Evolutionary conservation across 2,888 invertebrate genomes (phyloP), one percentile per base, ranked within the genome.

Genomic region (Aromia moschata): DNA sequence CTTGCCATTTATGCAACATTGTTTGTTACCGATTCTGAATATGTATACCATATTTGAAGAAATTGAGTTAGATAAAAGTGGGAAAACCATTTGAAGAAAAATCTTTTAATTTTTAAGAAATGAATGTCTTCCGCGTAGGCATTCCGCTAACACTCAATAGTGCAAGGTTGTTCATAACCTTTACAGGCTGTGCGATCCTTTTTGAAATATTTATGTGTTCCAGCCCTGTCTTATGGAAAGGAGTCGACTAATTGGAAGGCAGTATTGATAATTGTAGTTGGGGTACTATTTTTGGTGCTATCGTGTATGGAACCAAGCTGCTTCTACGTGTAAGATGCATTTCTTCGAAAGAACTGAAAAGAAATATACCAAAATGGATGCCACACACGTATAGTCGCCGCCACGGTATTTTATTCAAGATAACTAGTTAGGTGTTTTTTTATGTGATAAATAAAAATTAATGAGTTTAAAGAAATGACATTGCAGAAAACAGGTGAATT

Each of bases 291-390:
- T 57, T 64, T 3, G 57, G 54, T 43, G 64, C 58, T 38, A 45
- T 64, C 33, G 56, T 64, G 14, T 66, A 66, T 20, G 66, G 66
- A 31, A 62, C 58, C 14, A 63, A n/a, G 55, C n/a, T 66, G 64
- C 33, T 64, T 64, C 15, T 53, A 64, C 33, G 43, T 60, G 60
- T 15, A 61, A 64, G 30, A 62, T 63, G 63, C 58, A 66, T 41
- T 61, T 66, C 33, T 66, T 60, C 36, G 66, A 64, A 47, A 57
- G 53, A 41, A 59, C 59, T 1, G 60, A 64, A 36, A 64, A 60
- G 47, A 61, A 64, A 38, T 66, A 66, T 38, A 64, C 56, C 9
- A 66, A 66, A 62, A 66, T 66, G 65, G 64, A 64, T 43, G 53
- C 51, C 9, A 14, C 59, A 10, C 44, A 61, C 37, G 61, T 62